Base-by-base conservation (phyloP, 1,140 invertebrate genomes). In the Wasmannia auropunctata region DNA sequence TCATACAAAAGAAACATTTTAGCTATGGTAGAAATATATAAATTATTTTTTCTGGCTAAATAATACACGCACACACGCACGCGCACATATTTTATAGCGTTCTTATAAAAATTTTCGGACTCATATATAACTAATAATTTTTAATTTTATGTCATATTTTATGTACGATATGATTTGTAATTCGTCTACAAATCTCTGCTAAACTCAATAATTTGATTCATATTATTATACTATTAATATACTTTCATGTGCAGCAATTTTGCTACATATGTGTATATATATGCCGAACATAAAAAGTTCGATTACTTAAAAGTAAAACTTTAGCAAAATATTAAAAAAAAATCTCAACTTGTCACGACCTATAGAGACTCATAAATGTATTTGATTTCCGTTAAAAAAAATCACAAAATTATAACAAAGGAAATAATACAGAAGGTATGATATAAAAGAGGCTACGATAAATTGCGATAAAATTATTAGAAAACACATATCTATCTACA, bases 401-500 rank as follows among this genome's bases (percentile, higher is more conserved):
- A 60, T 60, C 25, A 60, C 25, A 60, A 31, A 60, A 60, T 60
- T 7, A 2, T 10, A 28, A 2, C 28, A 34, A 31, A 62, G 8
- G 22, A 60, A 60, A 60, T 34, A 14, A 74, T 74, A 56, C n/a
- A n/a, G n/a, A n/a, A n/a, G n/a, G n/a, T n/a, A 56, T 22, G 11
- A 46, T 37, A 22, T 37, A 56, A 2, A 14, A 54, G 22, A 34
- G 34, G n/a, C 31, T 74, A 56, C 10, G 11, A 16, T 60, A 31
- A n/a, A n/a, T 16, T 10, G n/a, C n/a, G n/a, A n/a, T n/a, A n/a
- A n/a, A 60, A 43, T 34, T 58, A 49, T 25, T 63, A 46, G 5
- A 74, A 74, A 75, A 75, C 19, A 58, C 14, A 75, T 58, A 76
- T 60, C 16, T 58, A 76, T 60, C 16, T 65, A 63, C 25, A 46